Evolutionary conservation across 2,888 invertebrate species (phyloP).

Genomic region (Philhelius pedissequus): DNA sequence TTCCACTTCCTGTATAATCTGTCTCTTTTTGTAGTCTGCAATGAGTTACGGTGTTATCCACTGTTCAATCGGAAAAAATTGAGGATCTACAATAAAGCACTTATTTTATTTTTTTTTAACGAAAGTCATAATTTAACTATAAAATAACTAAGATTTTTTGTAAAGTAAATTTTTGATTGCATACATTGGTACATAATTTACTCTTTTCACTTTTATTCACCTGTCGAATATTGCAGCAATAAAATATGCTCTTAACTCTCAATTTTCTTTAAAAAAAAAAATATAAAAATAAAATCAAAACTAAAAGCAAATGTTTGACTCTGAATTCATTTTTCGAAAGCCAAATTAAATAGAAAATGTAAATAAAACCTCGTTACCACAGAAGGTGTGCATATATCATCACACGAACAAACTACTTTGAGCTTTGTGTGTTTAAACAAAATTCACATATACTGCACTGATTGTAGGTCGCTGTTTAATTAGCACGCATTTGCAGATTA

Average conservation of each 20-base stretch:
- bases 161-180: too few relatives aligned
- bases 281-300: not conserved
- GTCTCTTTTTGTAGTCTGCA: too few relatives aligned
- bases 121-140: too few relatives aligned
- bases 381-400: not conserved
- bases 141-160: too few relatives aligned
- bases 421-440: not conserved
- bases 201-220: too few relatives aligned
- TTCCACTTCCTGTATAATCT: too few relatives aligned
- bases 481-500: constrained; percentile 59
- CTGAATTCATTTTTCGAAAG: not conserved
- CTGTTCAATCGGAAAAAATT: too few relatives aligned
- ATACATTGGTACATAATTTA: too few relatives aligned
- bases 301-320: not conserved
- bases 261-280: not conserved
- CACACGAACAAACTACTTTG: not conserved
- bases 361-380: not conserved
- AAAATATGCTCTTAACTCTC: not conserved
- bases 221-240: too few relatives aligned
- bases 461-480: constrained; percentile 51
- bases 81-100: too few relatives aligned
- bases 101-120: too few relatives aligned
- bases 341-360: not conserved
- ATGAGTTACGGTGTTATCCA: too few relatives aligned
- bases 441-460: constrained; percentile 25